Base-by-base conservation (phyloP, 2,797 vertebrate genomes). In the Pangasius mekongensis region DNA sequence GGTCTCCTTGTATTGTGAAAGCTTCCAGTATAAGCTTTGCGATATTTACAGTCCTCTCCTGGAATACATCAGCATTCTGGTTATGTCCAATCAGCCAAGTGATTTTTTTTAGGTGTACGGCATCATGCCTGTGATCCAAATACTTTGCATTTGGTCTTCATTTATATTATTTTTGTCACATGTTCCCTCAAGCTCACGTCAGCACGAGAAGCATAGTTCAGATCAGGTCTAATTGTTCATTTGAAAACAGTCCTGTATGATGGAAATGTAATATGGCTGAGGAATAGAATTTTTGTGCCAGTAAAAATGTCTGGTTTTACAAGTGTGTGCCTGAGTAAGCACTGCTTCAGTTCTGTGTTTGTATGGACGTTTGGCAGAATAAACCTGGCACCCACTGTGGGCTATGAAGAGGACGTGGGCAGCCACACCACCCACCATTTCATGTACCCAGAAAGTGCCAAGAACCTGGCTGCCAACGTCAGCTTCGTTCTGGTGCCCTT, bases 401-500 rank as follows among this genome's bases (percentile, higher is more conserved):
- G 98, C 91, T 99, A 97, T 24, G 98, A 99, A 91, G 96, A 96
- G 0, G 98, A 99, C 0, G 99, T 97, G 7, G 99, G 99, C 33
- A 93, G 97, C 93, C 97, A 93, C 88, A 99, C 99, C 88, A 99
- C 98, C 0, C 98, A 99, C 92, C 99, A 99, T 94, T 99, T 99
- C 96, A 99, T 99, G 99, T 99, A 99, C 93, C 99, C 98, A 0
- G 99, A 99, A 96, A 99, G 99, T 92, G 99, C 99, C 96, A 99
- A 98, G 95, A 99, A 99, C 93, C 96, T 99, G 92, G 97, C 97
- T 0, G 95, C 98, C 93, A 99, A 99, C 0, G 96, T 99, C 94
- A 99, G 98, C 97, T 99, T 99, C 0, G 98, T 99, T 90, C 94
- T 99, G 88, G 98, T 99, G 87, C 99, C 99, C 92, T 99, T 99